Percentiles rank a stretch among this genome's conserved stretches.
Evolutionary conservation across 2,888 invertebrate genomes (phyloP).

Genomic region (Trichopria drosophilae): DNA sequence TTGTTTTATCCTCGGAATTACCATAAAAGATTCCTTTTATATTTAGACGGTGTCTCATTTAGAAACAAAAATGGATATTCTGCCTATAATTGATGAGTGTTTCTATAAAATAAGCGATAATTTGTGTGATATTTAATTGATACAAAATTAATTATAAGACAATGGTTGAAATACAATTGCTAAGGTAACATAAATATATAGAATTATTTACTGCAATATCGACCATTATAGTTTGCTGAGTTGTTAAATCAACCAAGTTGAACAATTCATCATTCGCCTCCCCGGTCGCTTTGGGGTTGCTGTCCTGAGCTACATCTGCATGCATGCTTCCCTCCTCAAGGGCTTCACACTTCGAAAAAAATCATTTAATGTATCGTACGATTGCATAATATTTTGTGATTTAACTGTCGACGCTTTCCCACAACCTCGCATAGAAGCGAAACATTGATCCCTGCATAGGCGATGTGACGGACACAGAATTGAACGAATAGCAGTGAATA

Average conservation of each 20-base stretch:
- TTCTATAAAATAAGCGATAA: too few relatives aligned
- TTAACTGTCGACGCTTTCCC: conserved; percentile 8
- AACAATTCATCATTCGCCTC: conserved; percentile 54
- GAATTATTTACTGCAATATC: conserved; percentile 19
- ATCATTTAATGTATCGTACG: conserved; percentile 42
- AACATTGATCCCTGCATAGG: background rate
- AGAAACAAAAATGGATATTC: too few relatives aligned
- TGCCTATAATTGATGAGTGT: too few relatives aligned
- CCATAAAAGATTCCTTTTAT: too few relatives aligned
- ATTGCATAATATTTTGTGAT: conserved; percentile 5
- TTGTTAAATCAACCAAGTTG: conserved; percentile 55
- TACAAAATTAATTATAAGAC: too few relatives aligned
- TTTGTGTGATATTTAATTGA: too few relatives aligned
- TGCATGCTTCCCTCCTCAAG: conserved; percentile 56
- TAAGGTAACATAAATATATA: too few relatives aligned
- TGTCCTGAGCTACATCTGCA: conserved; percentile 52
- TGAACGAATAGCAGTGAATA: too few relatives aligned
- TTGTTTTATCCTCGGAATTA: too few relatives aligned
- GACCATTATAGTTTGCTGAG: conserved; percentile 35
- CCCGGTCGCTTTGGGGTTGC: conserved; percentile 47
- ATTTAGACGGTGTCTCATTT: too few relatives aligned
- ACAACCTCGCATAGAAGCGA: conserved; percentile 17
- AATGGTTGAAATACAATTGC: too few relatives aligned
- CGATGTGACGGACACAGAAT: too few relatives aligned
- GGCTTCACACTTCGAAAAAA: conserved; percentile 56